Evolutionary conservation across 2,888 invertebrate species (phyloP).

Genomic region (Oegoconia quadripuncta): DNA sequence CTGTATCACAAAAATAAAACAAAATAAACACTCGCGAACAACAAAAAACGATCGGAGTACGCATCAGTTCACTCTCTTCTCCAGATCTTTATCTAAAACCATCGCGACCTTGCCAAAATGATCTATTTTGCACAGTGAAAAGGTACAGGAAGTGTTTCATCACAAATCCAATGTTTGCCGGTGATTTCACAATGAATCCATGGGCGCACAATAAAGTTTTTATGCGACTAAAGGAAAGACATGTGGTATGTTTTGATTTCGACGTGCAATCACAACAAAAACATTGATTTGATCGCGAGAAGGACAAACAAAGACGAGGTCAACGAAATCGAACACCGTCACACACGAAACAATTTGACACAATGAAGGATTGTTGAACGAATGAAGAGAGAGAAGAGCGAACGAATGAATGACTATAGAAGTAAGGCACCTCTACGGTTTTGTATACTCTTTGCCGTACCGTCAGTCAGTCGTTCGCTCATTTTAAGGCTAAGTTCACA

Average conservation of each 20-base stretch:
- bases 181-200: slow-evolving; percentile 39
- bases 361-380: slow-evolving; percentile 36
- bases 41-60: slow-evolving; percentile 32
- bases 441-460: no score
- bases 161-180: slow-evolving; percentile 35
- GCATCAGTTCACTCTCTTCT: slow-evolving; percentile 51
- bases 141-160: slow-evolving; percentile 29
- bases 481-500: no score
- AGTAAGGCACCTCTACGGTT: no score
- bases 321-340: slow-evolving; percentile 31
- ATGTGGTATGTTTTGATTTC: slow-evolving; percentile 39
- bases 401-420: slow-evolving; percentile 5
- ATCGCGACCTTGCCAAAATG: slow-evolving; percentile 33
- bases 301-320: slow-evolving; percentile 35
- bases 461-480: no score
- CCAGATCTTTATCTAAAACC: slow-evolving; percentile 41
- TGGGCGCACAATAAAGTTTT: slow-evolving; percentile 37
- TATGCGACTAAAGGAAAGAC: slow-evolving; percentile 26
- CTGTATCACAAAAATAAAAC: neutral
- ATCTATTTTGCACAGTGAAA: slow-evolving; percentile 44
- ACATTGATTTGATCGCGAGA: slow-evolving; percentile 66
- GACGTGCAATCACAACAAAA: slow-evolving; percentile 53
- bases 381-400: slow-evolving; percentile 4
- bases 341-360: slow-evolving; percentile 39
- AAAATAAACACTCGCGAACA: slow-evolving; percentile 34